A percentile compares a stretch with the other conserved stretches of the same genome.
Evolutionary conservation across 2,888 invertebrate species (phyloP).

Genomic region (Habroteleia sp.): DNA sequence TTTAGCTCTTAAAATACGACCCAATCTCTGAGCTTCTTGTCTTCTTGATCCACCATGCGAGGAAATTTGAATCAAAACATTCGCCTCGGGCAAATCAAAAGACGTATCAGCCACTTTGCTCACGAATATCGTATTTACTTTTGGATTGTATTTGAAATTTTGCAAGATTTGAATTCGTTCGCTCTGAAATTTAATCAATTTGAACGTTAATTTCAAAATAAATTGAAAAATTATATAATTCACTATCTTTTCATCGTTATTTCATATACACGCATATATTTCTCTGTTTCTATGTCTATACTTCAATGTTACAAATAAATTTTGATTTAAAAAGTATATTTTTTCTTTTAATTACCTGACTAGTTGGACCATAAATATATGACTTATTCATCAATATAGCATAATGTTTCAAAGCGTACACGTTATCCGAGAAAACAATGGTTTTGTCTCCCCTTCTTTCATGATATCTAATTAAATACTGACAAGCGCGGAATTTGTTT

Average conservation of each 20-base stretch:
- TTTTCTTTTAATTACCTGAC: constrained; percentile 81
- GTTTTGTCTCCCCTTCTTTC: constrained; percentile 98
- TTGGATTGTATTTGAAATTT: constrained; percentile 99
- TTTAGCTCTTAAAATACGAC: constrained; percentile 97
- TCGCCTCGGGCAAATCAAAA: constrained; percentile 99
- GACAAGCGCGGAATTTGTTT: constrained; percentile 97
- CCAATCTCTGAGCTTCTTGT: constrained; percentile 98
- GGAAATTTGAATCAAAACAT: constrained; percentile 98
- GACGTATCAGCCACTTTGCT: constrained; percentile 99
- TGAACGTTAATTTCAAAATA: constrained; percentile 1
- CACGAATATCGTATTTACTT: constrained; percentile 99
- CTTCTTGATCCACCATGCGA: constrained; percentile 99
- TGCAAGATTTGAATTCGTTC: constrained; percentile 99
- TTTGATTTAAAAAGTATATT: background rate
- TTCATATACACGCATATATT: no score
- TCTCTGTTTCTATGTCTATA: no score
- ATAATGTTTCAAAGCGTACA: constrained; percentile 98
- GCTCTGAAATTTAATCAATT: constrained; percentile 83
- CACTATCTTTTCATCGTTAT: no score
- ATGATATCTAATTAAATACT: constrained; percentile 95
- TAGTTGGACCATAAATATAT: constrained; percentile 98
- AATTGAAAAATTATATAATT: no score
- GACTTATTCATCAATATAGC: constrained; percentile 99
- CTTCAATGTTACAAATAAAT: no score
- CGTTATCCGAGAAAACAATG: constrained; percentile 99